Base-by-base conservation (phyloP, 2,888 invertebrate species). In the Megaustenia siamemsis region DNA sequence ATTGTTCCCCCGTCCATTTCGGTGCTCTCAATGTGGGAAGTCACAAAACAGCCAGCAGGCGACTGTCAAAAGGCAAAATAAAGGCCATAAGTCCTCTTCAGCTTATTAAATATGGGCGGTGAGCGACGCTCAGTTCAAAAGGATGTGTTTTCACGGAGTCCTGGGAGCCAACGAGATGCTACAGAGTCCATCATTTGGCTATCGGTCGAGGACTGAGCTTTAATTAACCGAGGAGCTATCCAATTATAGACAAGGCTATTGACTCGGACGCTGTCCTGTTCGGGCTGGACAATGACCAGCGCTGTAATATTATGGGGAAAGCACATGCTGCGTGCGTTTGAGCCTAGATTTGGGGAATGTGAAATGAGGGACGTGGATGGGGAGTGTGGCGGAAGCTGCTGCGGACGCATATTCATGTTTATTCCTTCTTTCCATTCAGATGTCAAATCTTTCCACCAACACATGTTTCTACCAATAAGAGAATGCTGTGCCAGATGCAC, bases 151-250 rank as follows among this genome's bases (percentile, higher is more conserved):
- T 40, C 49, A 10, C 24, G 76, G 45, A 32, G 75, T 21, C 43
- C 56, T 8, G 32, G 18, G 76, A 75, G 76, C 49, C 76, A 63
- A 66, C n/a, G 38, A 35, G 32, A 45, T 28, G 82, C 28, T 43
- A 82, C 63, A 32, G 82, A 60, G 60, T 75, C 82, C 63, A 82
- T 75, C 82, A 82, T 82, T 82, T 60, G 82, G 75, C 63, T 32
- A 53, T 75, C 75, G 32, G 66, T 75, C 66, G 63, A 76, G 66
- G 63, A 76, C 56, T 66, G 66, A 66, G 76, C 76, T 82, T 82
- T 82, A 82, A 82, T 82, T 82, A 82, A 82, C 82, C 63, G 63
- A 75, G 53, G 76, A 43, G 28, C 71, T 73, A 82, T 76, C 82
- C 82, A 82, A 82, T 82, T 82, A 82, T 82, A 32, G 63, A 6